These are phyloP conservation scores for Conops quadrifasciatus DNA, from an alignment of 2,888 invertebrate genomes.

Conservation along the genomic window DNA sequence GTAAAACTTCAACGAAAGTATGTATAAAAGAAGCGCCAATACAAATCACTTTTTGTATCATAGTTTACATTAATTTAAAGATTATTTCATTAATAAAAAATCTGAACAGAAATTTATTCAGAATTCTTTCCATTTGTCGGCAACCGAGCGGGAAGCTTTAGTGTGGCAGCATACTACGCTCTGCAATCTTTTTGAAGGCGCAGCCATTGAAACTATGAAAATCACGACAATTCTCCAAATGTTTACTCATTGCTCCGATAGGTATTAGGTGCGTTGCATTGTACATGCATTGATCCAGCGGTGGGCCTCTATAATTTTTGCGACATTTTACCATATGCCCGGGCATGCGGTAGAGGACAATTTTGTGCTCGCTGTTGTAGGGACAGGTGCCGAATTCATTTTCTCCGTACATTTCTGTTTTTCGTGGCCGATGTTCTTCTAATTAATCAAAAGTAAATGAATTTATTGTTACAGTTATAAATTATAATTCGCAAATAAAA, in stretches of 20 bases:
- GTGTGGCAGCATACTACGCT: conserved; percentile 21
- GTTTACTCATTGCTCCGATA: conserved; percentile 50
- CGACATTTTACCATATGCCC: conserved; percentile 53
- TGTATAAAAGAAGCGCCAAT: too few species aligned
- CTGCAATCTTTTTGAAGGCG: conserved; percentile 44
- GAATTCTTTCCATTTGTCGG: too few species aligned
- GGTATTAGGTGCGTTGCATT: conserved; percentile 61
- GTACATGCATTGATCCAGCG: conserved; percentile 56
- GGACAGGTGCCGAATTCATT: conserved; percentile 49
- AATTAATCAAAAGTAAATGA: not conserved
- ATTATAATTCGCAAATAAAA: not conserved
- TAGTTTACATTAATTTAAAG: too few species aligned
- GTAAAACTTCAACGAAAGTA: too few species aligned
- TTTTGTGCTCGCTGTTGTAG: conserved; percentile 49
- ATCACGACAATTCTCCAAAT: conserved; percentile 53
- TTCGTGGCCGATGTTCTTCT: too few species aligned
- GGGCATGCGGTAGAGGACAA: conserved; percentile 51
- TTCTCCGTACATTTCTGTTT: conserved; percentile 23
- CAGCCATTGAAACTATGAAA: conserved; percentile 46
- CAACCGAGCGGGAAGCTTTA: not conserved
- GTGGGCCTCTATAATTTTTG: conserved; percentile 51
- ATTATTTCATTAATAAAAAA: too few species aligned
- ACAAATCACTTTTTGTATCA: too few species aligned
- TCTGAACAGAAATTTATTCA: too few species aligned
- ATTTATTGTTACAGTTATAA: not conserved